Percentiles rank a stretch among this genome's conserved stretches.
These are phyloP conservation scores for Rhinogobio ventralis DNA, from an alignment of 2,797 vertebrate species.

Conservation along the genomic window DNA sequence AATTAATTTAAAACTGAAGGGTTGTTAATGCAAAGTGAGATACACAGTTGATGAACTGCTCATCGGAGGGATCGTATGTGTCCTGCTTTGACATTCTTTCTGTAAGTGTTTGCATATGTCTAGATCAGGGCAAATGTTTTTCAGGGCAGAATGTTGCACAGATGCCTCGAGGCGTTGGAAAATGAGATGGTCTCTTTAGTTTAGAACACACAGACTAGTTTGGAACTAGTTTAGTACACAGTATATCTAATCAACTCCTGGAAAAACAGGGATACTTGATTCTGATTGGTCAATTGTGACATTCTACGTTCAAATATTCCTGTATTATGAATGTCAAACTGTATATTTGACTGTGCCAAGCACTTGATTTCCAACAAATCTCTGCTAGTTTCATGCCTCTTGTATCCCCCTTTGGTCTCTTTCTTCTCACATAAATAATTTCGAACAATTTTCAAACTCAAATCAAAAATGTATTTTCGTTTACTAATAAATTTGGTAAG, in stretches of 20 bases:
- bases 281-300: background rate
- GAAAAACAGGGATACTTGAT: background rate
- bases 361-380: background rate
- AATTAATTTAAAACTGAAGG: conserved; percentile 11
- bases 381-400: background rate
- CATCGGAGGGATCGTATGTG: background rate
- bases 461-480: background rate
- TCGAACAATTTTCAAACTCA: background rate
- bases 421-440: background rate
- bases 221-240: background rate
- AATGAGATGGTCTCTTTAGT: conserved; percentile 11
- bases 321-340: background rate
- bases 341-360: background rate
- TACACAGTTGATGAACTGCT: background rate
- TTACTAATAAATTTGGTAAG: background rate
- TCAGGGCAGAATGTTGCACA: conserved; percentile 37
- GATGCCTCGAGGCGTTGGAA: conserved; percentile 40
- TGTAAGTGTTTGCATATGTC: conserved; percentile 45
- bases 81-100: conserved; percentile 27
- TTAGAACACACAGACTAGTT: conserved; percentile 19
- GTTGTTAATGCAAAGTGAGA: conserved; percentile 18
- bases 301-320: background rate
- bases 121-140: conserved; percentile 2
- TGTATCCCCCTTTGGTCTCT: too few relatives aligned
- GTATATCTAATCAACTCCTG: background rate